Base-by-base conservation (phyloP, 2,888 invertebrate species). In the Ptychoptera contaminata region DNA sequence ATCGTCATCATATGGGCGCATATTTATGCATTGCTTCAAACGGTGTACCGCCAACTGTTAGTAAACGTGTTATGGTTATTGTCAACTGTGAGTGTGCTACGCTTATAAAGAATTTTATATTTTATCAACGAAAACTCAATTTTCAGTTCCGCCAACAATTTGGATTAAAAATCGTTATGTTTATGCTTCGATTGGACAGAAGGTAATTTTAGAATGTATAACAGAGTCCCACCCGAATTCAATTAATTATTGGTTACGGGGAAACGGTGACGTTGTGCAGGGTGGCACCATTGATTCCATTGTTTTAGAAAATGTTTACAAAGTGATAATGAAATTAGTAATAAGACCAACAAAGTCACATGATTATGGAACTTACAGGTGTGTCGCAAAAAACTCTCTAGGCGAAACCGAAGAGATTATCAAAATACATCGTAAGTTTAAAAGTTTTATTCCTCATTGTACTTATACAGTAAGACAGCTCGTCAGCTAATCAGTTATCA, bases 281-380 rank as follows among this genome's bases (percentile, higher is more conserved):
- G 63, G 63, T 12, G 65, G 63, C 34, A 57, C 55, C 23, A 63
- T 63, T 49, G 64, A 65, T 41, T 56, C 64, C 1, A 68, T 76
- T 45, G 71, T 78, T 50, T 65, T 79, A 50, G 82, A 83, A 58
- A 79, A 82, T 54, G 75, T 78, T 16, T 83, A 80, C 69, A 81
- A 82, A 60, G 77, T 83, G 48, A 74, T 80, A 48, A 78, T 85
- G 72, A 77, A 79, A 48, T 68, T 85, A 45, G 78, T 76, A 39
- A 74, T 85, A 53, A 69, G 74, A 46, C 72, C 77, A 44, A 72
- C 81, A 40, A 72, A 74, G 30, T 67, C 67, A 42, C 66, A 70
- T 9, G 84, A 84, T 65, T 84, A 79, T 58, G 83, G 83, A 16
- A 74, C 79, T 42, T 85, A 84, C 65, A 80, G 80, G 63, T 86